Percentiles rank a stretch among this genome's conserved stretches.
Evolutionary conservation across 2,113 vertebrate species (phyloP).

Genomic region (Tragelaphus buxtoni): DNA sequence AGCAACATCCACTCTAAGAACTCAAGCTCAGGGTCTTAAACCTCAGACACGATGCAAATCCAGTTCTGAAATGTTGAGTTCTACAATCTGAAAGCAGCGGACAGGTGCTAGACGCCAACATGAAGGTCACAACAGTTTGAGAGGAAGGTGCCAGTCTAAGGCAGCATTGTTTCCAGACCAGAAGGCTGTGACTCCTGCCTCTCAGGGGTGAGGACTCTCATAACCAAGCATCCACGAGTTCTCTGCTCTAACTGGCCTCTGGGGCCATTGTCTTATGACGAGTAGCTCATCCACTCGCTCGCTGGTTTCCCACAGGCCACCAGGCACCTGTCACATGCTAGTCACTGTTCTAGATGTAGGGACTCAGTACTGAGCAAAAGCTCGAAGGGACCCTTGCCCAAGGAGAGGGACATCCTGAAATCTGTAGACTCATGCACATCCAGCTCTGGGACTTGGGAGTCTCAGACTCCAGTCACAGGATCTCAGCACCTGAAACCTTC

Average conservation of each 20-base stretch:
- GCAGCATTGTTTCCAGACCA: fast-evolving
- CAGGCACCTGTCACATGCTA: background rate
- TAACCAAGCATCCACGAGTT: fast-evolving
- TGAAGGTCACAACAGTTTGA: fast-evolving
- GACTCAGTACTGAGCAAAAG: background rate
- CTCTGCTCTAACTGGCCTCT: constrained; percentile 76
- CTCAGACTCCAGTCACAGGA: background rate
- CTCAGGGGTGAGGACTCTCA: background rate
- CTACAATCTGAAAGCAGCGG: background rate
- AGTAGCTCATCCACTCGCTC: too few relatives aligned
- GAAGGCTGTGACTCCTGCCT: background rate
- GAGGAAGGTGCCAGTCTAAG: background rate
- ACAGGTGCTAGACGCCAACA: too few relatives aligned
- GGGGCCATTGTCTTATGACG: constrained; percentile 87
- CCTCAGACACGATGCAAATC: background rate
- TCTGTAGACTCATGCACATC: background rate
- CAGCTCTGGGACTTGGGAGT: background rate
- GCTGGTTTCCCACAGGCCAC: background rate
- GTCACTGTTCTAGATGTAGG: background rate
- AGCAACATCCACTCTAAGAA: background rate
- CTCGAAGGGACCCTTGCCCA: background rate
- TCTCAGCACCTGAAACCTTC: background rate
- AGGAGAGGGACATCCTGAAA: background rate
- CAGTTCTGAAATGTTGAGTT: background rate
- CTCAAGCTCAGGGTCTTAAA: background rate